Evolutionary conservation across 2,888 invertebrate species (phyloP), one percentile per base, ranked within the genome.

Genomic region (Rhogogaster chlorosoma): DNA sequence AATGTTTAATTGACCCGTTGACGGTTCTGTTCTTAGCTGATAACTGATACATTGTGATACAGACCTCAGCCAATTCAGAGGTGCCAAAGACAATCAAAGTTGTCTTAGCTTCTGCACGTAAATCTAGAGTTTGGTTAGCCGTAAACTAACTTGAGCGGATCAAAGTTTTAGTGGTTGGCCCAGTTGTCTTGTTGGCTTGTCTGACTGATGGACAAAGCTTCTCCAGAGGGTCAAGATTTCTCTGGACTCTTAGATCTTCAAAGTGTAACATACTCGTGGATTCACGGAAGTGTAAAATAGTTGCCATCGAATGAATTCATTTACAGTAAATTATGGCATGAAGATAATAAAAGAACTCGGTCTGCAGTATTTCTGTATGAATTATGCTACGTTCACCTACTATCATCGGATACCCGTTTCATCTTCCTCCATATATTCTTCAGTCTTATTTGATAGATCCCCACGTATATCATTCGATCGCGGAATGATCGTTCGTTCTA

Each of bases 151-250:
- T 49, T 45, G 36, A 75, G 49, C 77, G 49, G 77, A 77, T 77
- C 77, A 77, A 77, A 77, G 77, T 77, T 77, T 53, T 18, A 77
- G 77, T 53, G 77, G 77, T 77, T 77, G 7, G 49, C 15, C 29
- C 32, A 26, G 53, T 77, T 77, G 77, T 49, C 49, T 77, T 77
- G 32, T 77, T 53, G 53, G 77, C 49, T 77, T 53, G 77, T 77
- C 53, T 29, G n/a, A 10, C 32, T 32, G 77, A 49, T 77, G 75
- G 49, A 77, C 75, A 49, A 29, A n/a, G 29, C 12, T 29, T 7
- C 73, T 45, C 73, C n/a, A 2, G 42, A 77, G 75, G 75, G 49
- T 77, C 18, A 12, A 29, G 29, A 45, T 77, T 77, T n/a, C 71
- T 49, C 49, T 22, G 6, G 49, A 32, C 2, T 49, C 32, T 22